phyloP scores from a whole-genome alignment of 2,888 invertebrate genomes.

The Coelinius sp. region DNA sequence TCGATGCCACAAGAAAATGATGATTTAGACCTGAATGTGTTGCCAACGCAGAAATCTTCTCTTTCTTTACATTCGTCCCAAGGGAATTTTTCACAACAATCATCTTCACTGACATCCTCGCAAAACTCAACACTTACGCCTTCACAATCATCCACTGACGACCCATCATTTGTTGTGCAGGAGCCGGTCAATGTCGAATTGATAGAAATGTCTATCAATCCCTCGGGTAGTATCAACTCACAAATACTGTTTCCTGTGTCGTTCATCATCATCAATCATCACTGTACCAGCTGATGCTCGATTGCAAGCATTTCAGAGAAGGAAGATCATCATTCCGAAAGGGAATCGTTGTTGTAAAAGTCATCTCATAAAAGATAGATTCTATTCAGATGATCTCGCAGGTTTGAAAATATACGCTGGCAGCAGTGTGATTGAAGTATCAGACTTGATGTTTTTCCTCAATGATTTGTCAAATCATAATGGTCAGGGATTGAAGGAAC shows the following conservation, averaged over 20 bases:
- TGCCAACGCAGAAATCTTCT: not conserved
- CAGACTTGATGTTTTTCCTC: constrained; percentile 28
- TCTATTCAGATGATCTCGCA: constrained; percentile 8
- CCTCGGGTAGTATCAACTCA: constrained; percentile 20
- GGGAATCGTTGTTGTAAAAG: constrained; percentile 26
- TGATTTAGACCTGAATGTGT: not conserved
- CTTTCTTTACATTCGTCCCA: not conserved
- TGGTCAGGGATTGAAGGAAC: constrained; percentile 28
- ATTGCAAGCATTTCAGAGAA: constrained; percentile 11
- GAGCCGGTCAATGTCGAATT: not conserved
- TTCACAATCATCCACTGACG: not conserved
- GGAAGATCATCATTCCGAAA: constrained; percentile 25
- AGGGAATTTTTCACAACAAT: not conserved
- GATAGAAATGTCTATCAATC: constrained; percentile 16
- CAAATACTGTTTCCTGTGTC: constrained; percentile 31
- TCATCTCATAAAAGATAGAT: constrained; percentile 18
- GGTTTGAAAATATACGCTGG: not conserved
- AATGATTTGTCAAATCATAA: constrained; percentile 36
- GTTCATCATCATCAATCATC: not conserved
- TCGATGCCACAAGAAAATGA: too few species aligned
- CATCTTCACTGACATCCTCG: not conserved
- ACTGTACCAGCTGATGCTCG: constrained; percentile 42
- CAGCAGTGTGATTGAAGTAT: constrained; percentile 20
- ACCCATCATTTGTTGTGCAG: not conserved
- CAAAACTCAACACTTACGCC: not conserved